Conservation (phyloP, 2,113 vertebrate species). For the Canis aureus region DNA sequence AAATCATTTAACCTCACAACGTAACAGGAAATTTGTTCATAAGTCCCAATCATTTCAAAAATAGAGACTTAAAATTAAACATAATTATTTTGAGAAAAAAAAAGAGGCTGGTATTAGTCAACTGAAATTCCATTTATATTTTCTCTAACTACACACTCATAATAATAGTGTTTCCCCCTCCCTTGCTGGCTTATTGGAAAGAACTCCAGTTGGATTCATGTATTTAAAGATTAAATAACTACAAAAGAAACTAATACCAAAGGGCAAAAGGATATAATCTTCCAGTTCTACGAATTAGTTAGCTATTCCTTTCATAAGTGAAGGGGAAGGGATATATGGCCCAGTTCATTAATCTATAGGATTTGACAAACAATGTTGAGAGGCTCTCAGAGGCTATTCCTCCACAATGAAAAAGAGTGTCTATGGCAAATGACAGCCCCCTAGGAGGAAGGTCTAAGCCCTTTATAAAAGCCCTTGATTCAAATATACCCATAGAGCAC, state of each 20-base stretch:
- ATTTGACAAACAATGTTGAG: conserved; percentile 87
- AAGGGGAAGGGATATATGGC: conserved; percentile 87
- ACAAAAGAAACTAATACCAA: conserved; percentile 85
- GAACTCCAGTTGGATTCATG: conserved; percentile 82
- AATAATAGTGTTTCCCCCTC: conserved; percentile 43
- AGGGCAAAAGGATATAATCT: conserved; percentile 88
- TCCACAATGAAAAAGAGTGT: conserved; percentile 85
- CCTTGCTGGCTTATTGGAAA: conserved; percentile 86
- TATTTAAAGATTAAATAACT: conserved; percentile 88
- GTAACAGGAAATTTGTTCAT: not conserved
- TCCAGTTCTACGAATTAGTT: conserved; percentile 89
- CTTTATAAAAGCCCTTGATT: conserved; percentile 84
- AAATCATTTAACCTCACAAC: not conserved
- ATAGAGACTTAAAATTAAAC: not conserved
- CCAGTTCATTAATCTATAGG: conserved; percentile 88
- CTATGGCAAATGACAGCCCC: conserved; percentile 88
- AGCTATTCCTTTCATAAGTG: conserved; percentile 83
- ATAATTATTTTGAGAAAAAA: not conserved
- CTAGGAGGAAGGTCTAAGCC: conserved; percentile 84
- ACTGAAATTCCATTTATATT: not conserved
- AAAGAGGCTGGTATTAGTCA: not conserved
- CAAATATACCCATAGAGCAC: conserved; percentile 87
- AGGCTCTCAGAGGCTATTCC: conserved; percentile 85
- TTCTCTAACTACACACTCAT: not conserved
- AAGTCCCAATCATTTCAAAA: not conserved